Evolutionary conservation across 2,888 invertebrate species (phyloP), one percentile per base, ranked within the genome.

Genomic region (Yponomeuta plumbellus): DNA sequence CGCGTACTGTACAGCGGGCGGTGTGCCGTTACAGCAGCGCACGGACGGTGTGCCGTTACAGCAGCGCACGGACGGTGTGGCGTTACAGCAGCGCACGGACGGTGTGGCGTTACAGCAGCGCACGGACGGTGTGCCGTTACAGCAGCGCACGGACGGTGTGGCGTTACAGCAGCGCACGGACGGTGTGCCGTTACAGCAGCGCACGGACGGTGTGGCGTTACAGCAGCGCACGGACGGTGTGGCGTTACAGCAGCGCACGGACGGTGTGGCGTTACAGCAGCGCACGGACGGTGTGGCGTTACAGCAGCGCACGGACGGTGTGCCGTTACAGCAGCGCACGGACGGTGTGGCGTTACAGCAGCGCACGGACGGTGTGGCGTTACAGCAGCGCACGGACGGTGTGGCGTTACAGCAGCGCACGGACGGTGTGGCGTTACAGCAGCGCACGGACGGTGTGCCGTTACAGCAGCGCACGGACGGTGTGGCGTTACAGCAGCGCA

Each of bases 291-390:
- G 5, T 10, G 26, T 26, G 26, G 8, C 34, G 34, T 10, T 98
- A 34, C 76, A 92, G 57, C 99, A 99, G 84, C 95, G 94, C 80
- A 99, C 99, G 0, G n/a, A n/a, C n/a, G n/a, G n/a, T n/a, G n/a
- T n/a, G n/a, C n/a, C n/a, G n/a, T n/a, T n/a, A n/a, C n/a, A n/a
- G n/a, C n/a, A n/a, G n/a, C n/a, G n/a, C n/a, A n/a, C n/a, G n/a
- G n/a, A n/a, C n/a, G 34, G 5, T 10, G 26, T 26, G 26, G 8
- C 34, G 34, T 10, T 98, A 34, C 76, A 92, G 57, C 99, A 99
- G 84, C 95, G 94, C 80, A 99, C 99, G 0, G n/a, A n/a, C n/a
- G 34, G 5, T 10, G 26, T 26, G 26, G 8, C 34, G 34, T 10
- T 98, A 34, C 76, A 92, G 57, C 99, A 99, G 84, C 95, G 94